Percentiles rank a stretch among this genome's conserved stretches.
phyloP scores from a whole-genome alignment of 37 sponge, comb jelly and placozoan species.

The Bolinopsis microptera region DNA sequence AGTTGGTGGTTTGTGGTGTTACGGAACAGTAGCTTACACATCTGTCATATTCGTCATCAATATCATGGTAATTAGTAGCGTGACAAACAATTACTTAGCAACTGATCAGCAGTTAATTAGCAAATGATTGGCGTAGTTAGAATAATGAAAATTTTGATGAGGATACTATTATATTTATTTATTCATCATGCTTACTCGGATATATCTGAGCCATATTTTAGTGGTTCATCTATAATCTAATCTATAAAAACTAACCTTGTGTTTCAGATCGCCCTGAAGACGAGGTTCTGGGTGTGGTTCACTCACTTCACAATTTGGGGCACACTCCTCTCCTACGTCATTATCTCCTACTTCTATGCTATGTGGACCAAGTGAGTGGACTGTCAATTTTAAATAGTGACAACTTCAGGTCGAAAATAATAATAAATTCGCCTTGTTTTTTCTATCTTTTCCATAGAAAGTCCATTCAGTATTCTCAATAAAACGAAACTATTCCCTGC shows the following conservation, averaged over 20 bases:
- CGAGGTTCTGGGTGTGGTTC: constrained; percentile 60
- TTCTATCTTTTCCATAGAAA: too few relatives aligned
- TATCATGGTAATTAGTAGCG: constrained; percentile 64
- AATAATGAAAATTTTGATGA: too few relatives aligned
- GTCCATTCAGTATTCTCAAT: too few relatives aligned
- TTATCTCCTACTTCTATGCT: constrained; percentile 55
- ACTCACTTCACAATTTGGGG: constrained; percentile 64
- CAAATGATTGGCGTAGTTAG: too few relatives aligned
- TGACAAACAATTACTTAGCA: too few relatives aligned
- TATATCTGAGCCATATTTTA: too few relatives aligned
- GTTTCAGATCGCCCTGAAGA: constrained; percentile 47
- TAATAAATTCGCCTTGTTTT: not conserved
- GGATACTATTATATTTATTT: too few relatives aligned
- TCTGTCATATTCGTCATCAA: constrained; percentile 48
- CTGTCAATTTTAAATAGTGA: not conserved
- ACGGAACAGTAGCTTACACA: constrained; percentile 46
- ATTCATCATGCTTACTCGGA: too few relatives aligned
- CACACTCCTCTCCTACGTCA: not conserved
- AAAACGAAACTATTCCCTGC: too few relatives aligned
- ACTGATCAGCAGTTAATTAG: too few relatives aligned
- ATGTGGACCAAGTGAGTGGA: constrained; percentile 60
- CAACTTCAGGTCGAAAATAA: not conserved
- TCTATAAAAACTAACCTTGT: too few relatives aligned
- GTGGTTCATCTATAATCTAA: too few relatives aligned
- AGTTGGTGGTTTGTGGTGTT: constrained; percentile 61